These are phyloP conservation scores for Achlya flavicornis DNA, from an alignment of 2,888 invertebrate genomes.

Conservation along the genomic window DNA sequence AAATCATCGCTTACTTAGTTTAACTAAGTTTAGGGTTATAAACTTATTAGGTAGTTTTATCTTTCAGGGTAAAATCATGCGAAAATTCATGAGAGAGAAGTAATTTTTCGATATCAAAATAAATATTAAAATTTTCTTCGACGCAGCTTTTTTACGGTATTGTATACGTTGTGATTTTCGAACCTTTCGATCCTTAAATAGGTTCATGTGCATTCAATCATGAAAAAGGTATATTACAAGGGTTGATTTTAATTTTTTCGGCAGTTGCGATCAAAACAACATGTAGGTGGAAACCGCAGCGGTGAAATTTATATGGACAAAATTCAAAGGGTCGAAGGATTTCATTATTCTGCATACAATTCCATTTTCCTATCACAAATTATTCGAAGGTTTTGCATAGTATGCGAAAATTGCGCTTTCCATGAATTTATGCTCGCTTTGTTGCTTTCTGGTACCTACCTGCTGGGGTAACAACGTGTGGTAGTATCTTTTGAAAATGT, in stretches of 20 bases:
- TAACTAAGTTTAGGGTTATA: neutral
- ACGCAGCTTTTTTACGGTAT: neutral
- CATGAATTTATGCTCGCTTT: conserved; percentile 56
- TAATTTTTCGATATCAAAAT: neutral
- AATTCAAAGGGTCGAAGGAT: conserved; percentile 73
- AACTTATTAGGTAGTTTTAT: neutral
- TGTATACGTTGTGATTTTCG: neutral
- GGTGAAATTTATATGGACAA: conserved; percentile 71
- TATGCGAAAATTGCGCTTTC: conserved; percentile 70
- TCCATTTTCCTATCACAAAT: conserved; percentile 80
- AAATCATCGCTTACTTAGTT: no score
- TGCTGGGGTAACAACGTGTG: conserved; percentile 6
- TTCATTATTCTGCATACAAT: conserved; percentile 82
- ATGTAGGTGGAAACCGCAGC: conserved; percentile 57
- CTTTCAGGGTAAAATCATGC: neutral
- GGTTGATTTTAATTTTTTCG: conserved; percentile 16
- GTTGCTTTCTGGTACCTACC: conserved; percentile 22
- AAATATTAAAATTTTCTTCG: neutral
- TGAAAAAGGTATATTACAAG: conserved; percentile 9
- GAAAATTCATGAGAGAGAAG: neutral
- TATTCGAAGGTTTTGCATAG: conserved; percentile 76
- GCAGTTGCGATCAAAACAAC: conserved; percentile 45
- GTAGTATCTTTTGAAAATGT: conserved; percentile 15
- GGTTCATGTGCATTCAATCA: conserved; percentile 7
- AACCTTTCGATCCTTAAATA: conserved; percentile 4